Conservation (phyloP, 1,140 invertebrate species). For the Neomicropteryx cornuta region DNA sequence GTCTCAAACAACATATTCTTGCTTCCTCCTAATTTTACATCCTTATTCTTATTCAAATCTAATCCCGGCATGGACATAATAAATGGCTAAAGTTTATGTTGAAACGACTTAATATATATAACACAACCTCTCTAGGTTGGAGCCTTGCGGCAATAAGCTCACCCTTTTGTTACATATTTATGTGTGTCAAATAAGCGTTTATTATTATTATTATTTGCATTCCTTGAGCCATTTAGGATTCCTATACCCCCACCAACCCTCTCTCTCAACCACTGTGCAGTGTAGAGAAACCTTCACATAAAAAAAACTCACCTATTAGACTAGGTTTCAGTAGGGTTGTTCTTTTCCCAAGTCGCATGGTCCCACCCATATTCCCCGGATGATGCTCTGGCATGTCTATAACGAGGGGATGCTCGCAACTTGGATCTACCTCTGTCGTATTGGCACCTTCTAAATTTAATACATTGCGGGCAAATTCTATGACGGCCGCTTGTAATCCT, state of each 20-base stretch:
- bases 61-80: neutral
- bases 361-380: slow-evolving; percentile 86
- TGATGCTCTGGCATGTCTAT: slow-evolving; percentile 99
- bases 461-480: slow-evolving; percentile 92
- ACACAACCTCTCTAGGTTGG: no score
- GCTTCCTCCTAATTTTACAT: no score
- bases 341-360: slow-evolving; percentile 93
- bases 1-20: slow-evolving; percentile 1
- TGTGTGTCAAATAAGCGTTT: no score
- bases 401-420: slow-evolving; percentile 68
- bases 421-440: slow-evolving; percentile 73
- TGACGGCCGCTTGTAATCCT: slow-evolving; percentile 92
- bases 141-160: no score
- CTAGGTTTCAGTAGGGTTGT: slow-evolving; percentile 72
- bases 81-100: neutral
- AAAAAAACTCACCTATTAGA: slow-evolving; percentile 53
- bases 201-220: no score
- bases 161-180: no score
- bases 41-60: no score
- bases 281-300: no score
- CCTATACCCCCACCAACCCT: no score
- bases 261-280: no score
- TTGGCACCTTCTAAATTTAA: slow-evolving; percentile 69
- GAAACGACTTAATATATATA: slow-evolving; percentile 8
- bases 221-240: no score